These are phyloP conservation scores for Oncorhynchus masou DNA, from an alignment of 2,113 vertebrate species.

Conservation along the genomic window DNA sequence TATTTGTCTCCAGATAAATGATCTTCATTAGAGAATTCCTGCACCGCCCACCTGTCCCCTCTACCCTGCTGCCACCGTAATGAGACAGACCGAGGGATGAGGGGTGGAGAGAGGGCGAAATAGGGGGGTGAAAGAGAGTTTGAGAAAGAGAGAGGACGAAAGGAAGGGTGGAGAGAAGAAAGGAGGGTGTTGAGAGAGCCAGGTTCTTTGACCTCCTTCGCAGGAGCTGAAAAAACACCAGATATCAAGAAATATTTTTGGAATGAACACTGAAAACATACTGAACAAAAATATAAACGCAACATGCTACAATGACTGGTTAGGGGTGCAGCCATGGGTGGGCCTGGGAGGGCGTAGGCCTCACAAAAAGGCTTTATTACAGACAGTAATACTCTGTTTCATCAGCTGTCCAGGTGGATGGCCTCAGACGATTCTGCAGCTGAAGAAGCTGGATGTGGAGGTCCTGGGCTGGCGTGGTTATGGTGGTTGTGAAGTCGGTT, in stretches of 20 bases:
- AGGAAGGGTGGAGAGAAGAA: conserved; percentile 27
- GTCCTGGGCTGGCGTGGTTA: too few relatives aligned
- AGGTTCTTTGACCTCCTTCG: conserved; percentile 3
- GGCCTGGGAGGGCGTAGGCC: too few relatives aligned
- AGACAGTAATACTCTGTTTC: too few relatives aligned
- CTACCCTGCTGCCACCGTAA: conserved; percentile 49
- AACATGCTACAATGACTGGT: too few relatives aligned
- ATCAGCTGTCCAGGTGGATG: too few relatives aligned
- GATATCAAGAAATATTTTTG: conserved; percentile 3
- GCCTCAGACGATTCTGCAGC: too few relatives aligned
- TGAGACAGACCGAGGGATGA: conserved; percentile 41
- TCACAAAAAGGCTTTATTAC: too few relatives aligned
- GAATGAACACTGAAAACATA: too few relatives aligned
- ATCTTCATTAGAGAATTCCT: conserved; percentile 59
- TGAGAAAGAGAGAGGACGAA: neutral
- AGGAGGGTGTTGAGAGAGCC: neutral
- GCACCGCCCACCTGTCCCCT: conserved; percentile 42
- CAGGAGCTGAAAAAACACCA: conserved; percentile 3
- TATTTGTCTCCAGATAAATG: conserved; percentile 65
- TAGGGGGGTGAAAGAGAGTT: neutral
- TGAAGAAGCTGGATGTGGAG: too few relatives aligned
- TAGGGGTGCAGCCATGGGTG: too few relatives aligned
- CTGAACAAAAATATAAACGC: too few relatives aligned
- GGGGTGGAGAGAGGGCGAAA: neutral
- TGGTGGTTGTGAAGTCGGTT: too few relatives aligned